phyloP scores from a whole-genome alignment of 2,797 vertebrate species.

The Artibeus jamaicensis region DNA sequence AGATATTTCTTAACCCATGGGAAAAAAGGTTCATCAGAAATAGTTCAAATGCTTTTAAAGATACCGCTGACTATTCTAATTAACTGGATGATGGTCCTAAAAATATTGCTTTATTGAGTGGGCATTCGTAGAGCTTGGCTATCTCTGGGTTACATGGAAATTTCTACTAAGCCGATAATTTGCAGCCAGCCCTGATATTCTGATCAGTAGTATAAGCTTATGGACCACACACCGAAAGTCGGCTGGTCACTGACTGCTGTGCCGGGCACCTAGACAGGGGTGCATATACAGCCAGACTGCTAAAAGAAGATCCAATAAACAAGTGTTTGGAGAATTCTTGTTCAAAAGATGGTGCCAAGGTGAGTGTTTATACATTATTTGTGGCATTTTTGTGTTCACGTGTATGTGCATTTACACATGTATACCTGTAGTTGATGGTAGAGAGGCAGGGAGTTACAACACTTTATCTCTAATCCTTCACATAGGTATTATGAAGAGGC shows the following conservation, averaged over 20 bases:
- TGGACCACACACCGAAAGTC: not conserved
- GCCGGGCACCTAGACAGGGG: accelerated
- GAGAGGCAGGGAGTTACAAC: not conserved
- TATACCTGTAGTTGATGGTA: not conserved
- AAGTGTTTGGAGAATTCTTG: not conserved
- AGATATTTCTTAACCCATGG: not conserved
- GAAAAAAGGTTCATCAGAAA: not conserved
- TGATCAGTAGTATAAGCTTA: not conserved
- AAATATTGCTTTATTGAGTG: not conserved
- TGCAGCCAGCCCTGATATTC: not conserved
- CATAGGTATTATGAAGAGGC: not conserved
- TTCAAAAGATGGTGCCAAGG: not conserved
- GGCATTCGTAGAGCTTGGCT: not conserved
- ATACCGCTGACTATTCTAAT: not conserved
- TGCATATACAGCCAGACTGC: not conserved
- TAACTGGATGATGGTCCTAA: not conserved
- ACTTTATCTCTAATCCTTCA: not conserved
- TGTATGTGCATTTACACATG: too few species aligned
- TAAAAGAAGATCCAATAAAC: not conserved
- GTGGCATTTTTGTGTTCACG: not conserved
- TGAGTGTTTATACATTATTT: not conserved
- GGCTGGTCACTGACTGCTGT: not conserved
- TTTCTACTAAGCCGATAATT: not conserved
- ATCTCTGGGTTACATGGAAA: not conserved
- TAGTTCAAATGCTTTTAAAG: not conserved